phyloP scores from a whole-genome alignment of 53 echinoderm and acorn worm genomes.

The Temnopleurus reevesii region DNA sequence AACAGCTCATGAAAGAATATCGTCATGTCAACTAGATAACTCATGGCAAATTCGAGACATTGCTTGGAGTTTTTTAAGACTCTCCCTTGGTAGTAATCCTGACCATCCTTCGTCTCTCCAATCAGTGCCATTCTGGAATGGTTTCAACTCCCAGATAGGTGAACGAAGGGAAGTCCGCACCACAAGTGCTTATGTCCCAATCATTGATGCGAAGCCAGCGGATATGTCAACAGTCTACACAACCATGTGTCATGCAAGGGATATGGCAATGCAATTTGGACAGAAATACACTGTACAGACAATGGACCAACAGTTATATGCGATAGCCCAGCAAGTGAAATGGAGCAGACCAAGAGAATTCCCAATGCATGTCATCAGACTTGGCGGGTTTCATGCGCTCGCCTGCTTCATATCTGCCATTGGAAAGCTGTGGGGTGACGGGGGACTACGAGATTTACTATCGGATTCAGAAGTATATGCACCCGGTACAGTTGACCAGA shows the following conservation, averaged over 20 bases:
- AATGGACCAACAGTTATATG: slow-evolving; percentile 59
- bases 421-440: slow-evolving; percentile 65
- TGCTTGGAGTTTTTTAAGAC: background rate
- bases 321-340: slow-evolving; percentile 52
- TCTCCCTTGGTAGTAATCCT: background rate
- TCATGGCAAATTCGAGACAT: background rate
- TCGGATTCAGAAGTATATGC: slow-evolving; percentile 58
- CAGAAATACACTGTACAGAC: slow-evolving; percentile 50
- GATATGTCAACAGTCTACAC: slow-evolving; percentile 60
- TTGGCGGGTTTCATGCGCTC: slow-evolving; percentile 60
- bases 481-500: slow-evolving; percentile 46
- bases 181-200: slow-evolving; percentile 43
- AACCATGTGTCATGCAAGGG: background rate
- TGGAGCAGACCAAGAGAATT: slow-evolving; percentile 40
- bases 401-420: slow-evolving; percentile 55
- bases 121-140: slow-evolving; percentile 56
- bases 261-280: slow-evolving; percentile 49
- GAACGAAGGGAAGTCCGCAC: slow-evolving; percentile 8
- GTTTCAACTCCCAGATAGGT: slow-evolving; percentile 44
- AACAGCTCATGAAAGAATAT: background rate
- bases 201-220: slow-evolving; percentile 51
- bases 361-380: slow-evolving; percentile 41
- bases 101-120: background rate
- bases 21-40: background rate
- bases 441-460: slow-evolving; percentile 28